Percentiles rank a stretch among this genome's conserved stretches.
Evolutionary conservation across 1,140 invertebrate species (phyloP).

Genomic region (Archivesica marissinica): DNA sequence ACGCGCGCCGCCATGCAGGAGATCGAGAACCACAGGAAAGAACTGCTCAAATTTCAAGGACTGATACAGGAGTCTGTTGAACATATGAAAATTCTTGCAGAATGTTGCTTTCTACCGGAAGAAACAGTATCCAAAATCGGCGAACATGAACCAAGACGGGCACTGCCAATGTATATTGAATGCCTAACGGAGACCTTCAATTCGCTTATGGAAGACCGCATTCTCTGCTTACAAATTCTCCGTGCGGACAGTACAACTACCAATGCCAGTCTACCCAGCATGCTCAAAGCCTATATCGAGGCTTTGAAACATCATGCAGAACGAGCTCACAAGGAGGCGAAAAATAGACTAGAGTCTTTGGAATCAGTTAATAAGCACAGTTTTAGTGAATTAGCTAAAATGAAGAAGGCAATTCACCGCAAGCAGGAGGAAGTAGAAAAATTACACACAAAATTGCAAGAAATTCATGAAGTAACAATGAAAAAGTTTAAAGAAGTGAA

Average conservation of each 20-base stretch:
- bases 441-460: conserved; percentile 57
- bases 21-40: conserved; percentile 67
- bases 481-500: conserved; percentile 59
- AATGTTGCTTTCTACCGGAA: conserved; percentile 54
- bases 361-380: conserved; percentile 58
- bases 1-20: conserved; percentile 70
- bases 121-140: neutral
- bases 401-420: conserved; percentile 45
- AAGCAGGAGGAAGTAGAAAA: conserved; percentile 55
- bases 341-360: conserved; percentile 41
- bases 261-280: conserved; percentile 32
- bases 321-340: conserved; percentile 36
- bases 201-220: conserved; percentile 66
- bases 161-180: conserved; percentile 51
- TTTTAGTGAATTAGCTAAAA: conserved; percentile 41
- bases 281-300: conserved; percentile 53
- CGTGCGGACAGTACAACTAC: conserved; percentile 19
- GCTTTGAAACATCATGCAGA: conserved; percentile 49
- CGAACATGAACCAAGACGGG: conserved; percentile 34
- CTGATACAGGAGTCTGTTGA: conserved; percentile 60
- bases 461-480: conserved; percentile 60
- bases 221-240: conserved; percentile 62
- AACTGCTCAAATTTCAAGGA: conserved; percentile 44
- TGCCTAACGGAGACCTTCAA: conserved; percentile 60
- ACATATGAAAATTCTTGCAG: conserved; percentile 61